Percentiles rank a stretch among this genome's conserved stretches.
These are phyloP conservation scores for Athripsodes cinereus DNA, from an alignment of 2,888 invertebrate genomes.

Conservation along the genomic window DNA sequence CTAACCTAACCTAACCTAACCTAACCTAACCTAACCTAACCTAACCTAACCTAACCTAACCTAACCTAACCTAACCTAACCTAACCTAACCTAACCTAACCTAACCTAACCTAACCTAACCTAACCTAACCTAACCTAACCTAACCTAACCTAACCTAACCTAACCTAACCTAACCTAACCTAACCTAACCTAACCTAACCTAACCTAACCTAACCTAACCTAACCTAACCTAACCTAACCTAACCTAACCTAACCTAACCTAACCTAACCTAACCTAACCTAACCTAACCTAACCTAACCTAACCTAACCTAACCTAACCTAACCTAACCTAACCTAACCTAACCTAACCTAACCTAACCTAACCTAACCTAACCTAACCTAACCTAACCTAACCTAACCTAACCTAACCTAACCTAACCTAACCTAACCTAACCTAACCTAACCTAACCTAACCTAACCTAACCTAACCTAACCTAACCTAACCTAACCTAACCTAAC, in stretches of 20 bases:
- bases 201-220: slow-evolving; percentile 23
- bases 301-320: slow-evolving; percentile 27
- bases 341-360: slow-evolving; percentile 28
- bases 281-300: slow-evolving; percentile 27
- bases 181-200: slow-evolving; percentile 25
- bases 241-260: slow-evolving; percentile 26
- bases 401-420: slow-evolving; percentile 58
- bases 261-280: slow-evolving; percentile 27
- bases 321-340: slow-evolving; percentile 27
- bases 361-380: slow-evolving; percentile 28
- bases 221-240: slow-evolving; percentile 26
- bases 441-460: slow-evolving; percentile 26
- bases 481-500: slow-evolving; percentile 23
- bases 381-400: slow-evolving; percentile 26
- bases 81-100: slow-evolving; percentile 25
- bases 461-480: slow-evolving; percentile 25
- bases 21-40: slow-evolving; percentile 24
- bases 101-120: slow-evolving; percentile 25
- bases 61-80: slow-evolving; percentile 27
- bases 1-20: slow-evolving; percentile 17
- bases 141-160: slow-evolving; percentile 26
- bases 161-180: slow-evolving; percentile 25
- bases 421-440: slow-evolving; percentile 33
- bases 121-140: slow-evolving; percentile 26
- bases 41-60: slow-evolving; percentile 23